Evolutionary conservation across 1,140 invertebrate genomes (phyloP).

Genomic region (Tetranychus cinnabarinus): DNA sequence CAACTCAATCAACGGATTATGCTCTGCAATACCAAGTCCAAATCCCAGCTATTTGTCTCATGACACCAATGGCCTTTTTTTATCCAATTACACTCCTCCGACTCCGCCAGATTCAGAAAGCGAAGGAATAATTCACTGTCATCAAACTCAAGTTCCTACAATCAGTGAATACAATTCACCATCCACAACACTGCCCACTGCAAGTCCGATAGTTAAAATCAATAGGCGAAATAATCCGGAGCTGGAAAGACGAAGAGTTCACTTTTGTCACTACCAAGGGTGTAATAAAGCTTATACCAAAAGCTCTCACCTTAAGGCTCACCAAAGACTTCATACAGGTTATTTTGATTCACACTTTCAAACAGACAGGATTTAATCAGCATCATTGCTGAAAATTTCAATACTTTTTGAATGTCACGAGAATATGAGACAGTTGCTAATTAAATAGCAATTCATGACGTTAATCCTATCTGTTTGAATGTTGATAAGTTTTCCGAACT

Average conservation of each 20-base stretch:
- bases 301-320: slow-evolving; percentile 92
- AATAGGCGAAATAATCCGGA: slow-evolving; percentile 88
- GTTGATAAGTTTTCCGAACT: no score
- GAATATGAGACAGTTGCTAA: not conserved
- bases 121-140: not conserved
- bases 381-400: not conserved
- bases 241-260: slow-evolving; percentile 72
- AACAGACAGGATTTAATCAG: not conserved
- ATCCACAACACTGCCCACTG: not conserved
- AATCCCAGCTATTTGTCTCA: not conserved
- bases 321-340: slow-evolving; percentile 91
- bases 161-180: not conserved
- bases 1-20: not conserved
- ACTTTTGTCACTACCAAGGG: slow-evolving; percentile 82
- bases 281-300: slow-evolving; percentile 97
- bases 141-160: not conserved
- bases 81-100: not conserved
- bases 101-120: not conserved
- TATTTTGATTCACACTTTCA: not conserved
- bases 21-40: not conserved
- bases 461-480: no score
- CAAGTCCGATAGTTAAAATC: slow-evolving; percentile 19
- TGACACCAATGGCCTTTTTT: not conserved
- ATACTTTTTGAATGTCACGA: not conserved
- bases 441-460: no score